Base-by-base conservation (phyloP, 2,113 vertebrate genomes). In the Scatophagus argus region DNA sequence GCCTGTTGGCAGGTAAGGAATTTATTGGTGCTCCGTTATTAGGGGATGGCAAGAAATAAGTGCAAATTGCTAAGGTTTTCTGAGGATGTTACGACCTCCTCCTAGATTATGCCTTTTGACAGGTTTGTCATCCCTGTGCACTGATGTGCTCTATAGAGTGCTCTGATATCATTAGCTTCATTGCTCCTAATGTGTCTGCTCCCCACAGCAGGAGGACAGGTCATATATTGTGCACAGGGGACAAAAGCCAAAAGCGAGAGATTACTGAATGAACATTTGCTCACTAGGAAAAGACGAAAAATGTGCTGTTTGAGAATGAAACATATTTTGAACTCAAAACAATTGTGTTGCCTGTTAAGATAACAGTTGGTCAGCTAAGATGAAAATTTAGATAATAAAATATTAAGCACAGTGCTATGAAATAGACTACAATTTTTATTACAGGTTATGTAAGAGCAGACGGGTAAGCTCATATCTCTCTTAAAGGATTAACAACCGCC, bases 81-180 rank as follows among this genome's bases (percentile, higher is more conserved):
- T 95, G 94, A 96, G 95, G 94, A 96, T 92, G 94, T 96, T 96
- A 95, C 92, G 93, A 97, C 96, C 93, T 94, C 94, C 94, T 96
- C 95, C 93, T 97, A 96, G 96, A 97, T 98, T 97, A 98, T 95
- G 91, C 93, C 94, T 95, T 94, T 85, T 98, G 97, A 98, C 96
- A 98, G 96, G 94, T 97, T 96, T 96, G 96, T 98, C 97, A 97
- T 96, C 95, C 92, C 95, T 95, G 95, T 94, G 95, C 95, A 96
- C 94, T 95, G 96, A 89, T 91, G 89, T 96, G 96, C 95, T 96
- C 96, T 96, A 94, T 94, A 95, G 96, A 97, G 96, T 96, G 96
- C 96, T 97, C 95, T 96, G 96, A 97, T 97, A 97, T 97, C 96
- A 97, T 98, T 98, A 97, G 97, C 96, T 96, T 95, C 97, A 97